Evolutionary conservation across 1,140 invertebrate genomes (phyloP).

Genomic region (Drosophila jambulina): DNA sequence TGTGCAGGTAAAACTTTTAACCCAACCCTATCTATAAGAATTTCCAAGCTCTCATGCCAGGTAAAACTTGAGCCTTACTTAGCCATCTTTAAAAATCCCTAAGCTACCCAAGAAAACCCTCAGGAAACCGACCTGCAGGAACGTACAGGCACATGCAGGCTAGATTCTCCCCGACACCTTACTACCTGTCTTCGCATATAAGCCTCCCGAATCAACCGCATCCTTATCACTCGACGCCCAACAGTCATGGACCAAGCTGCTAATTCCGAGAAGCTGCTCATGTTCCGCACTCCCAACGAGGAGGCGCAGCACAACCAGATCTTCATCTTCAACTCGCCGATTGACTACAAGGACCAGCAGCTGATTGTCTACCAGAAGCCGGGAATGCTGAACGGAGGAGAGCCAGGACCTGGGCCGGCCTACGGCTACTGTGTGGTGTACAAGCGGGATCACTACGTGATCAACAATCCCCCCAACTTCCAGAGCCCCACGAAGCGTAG

Average conservation of each 20-base stretch:
- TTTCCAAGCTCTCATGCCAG: conserved; percentile 5
- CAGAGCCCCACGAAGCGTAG: conserved; percentile 56
- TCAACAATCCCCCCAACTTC: conserved; percentile 66
- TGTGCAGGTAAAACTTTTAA: conserved; percentile 7
- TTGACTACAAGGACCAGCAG: conserved; percentile 55
- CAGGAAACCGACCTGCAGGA: background rate
- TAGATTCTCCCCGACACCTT: background rate
- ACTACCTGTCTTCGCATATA: conserved; percentile 47
- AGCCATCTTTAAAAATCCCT: background rate
- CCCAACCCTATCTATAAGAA: conserved; percentile 6
- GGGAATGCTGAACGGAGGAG: background rate
- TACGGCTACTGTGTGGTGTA: conserved; percentile 67
- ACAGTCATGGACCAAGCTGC: conserved; percentile 45
- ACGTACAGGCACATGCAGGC: background rate
- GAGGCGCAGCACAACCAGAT: conserved; percentile 42
- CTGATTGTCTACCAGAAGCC: conserved; percentile 57
- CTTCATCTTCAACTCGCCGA: conserved; percentile 61
- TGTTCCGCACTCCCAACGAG: conserved; percentile 49
- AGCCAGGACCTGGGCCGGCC: conserved; percentile 6
- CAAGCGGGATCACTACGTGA: conserved; percentile 62
- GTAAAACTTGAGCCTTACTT: background rate
- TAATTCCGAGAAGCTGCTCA: conserved; percentile 35
- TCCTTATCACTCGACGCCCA: conserved; percentile 29
- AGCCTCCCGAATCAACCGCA: background rate
- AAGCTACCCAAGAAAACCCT: background rate